A percentile compares a stretch with the other conserved stretches of the same genome.
phyloP scores from a whole-genome alignment of 2,113 vertebrate species.

The Stegostoma tigrinum region DNA sequence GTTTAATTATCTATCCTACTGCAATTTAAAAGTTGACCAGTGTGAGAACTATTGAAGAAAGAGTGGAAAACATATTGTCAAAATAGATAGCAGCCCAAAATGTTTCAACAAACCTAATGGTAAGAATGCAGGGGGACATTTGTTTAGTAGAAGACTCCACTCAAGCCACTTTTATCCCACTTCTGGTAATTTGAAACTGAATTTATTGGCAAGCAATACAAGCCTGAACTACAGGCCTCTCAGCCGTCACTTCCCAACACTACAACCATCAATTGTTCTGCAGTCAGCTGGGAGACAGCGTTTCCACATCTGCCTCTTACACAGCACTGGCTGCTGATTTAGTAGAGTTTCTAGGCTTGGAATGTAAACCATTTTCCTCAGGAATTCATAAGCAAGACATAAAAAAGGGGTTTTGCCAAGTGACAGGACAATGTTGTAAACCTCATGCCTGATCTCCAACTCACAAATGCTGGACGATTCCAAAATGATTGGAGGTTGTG shows the following conservation, averaged over 20 bases:
- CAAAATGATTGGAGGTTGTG: conserved; percentile 55
- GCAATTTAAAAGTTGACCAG: background rate
- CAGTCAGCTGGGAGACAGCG: conserved; percentile 63
- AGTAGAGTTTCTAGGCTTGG: conserved; percentile 71
- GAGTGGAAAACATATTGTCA: background rate
- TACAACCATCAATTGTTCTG: conserved; percentile 58
- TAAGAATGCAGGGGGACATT: background rate
- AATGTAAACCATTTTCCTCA: conserved; percentile 83
- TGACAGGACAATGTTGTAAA: conserved; percentile 73
- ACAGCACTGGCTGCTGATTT: conserved; percentile 82
- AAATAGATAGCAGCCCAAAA: background rate
- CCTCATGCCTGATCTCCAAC: conserved; percentile 71
- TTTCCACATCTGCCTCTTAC: conserved; percentile 73
- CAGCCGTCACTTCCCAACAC: conserved; percentile 54
- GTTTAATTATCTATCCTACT: background rate
- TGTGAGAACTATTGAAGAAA: background rate
- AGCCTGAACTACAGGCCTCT: conserved; percentile 42
- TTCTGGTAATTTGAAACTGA: conserved; percentile 47
- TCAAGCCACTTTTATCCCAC: background rate
- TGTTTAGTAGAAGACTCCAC: background rate
- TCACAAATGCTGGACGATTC: conserved; percentile 53
- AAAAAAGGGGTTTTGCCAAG: conserved; percentile 81
- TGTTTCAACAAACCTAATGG: background rate
- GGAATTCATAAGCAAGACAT: conserved; percentile 92
- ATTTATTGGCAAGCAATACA: conserved; percentile 57